Evolutionary conservation across 2,113 vertebrate species (phyloP).

Genomic region (Equus przewalskii): DNA sequence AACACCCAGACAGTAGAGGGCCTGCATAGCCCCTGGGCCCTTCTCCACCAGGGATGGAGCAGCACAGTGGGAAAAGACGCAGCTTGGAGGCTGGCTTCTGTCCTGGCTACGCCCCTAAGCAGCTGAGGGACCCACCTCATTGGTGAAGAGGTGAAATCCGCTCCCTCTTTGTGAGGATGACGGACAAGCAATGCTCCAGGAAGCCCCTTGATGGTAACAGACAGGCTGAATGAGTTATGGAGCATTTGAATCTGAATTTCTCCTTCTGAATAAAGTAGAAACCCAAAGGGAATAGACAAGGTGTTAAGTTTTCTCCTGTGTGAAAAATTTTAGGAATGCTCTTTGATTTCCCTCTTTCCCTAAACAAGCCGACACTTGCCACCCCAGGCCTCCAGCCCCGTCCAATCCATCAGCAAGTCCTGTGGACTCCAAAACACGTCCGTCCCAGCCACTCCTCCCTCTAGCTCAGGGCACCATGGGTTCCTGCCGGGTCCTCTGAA

Average conservation of each 20-base stretch:
- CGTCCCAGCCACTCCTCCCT: rapidly evolving
- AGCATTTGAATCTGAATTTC: neutral
- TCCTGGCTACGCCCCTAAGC: rapidly evolving
- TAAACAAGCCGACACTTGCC: rapidly evolving
- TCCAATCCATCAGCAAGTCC: neutral
- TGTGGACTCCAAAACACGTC: neutral
- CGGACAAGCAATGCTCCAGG: rapidly evolving
- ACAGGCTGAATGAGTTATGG: rapidly evolving
- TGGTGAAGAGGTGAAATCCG: rapidly evolving
- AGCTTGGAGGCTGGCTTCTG: too few relatives aligned
- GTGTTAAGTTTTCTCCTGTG: rapidly evolving
- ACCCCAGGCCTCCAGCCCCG: rapidly evolving
- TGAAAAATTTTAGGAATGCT: neutral
- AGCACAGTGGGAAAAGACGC: too few relatives aligned
- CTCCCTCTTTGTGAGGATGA: rapidly evolving
- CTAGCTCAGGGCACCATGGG: rapidly evolving
- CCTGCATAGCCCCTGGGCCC: neutral
- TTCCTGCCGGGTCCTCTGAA: rapidly evolving
- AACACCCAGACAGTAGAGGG: neutral
- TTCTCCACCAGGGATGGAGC: neutral
- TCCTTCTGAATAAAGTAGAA: neutral
- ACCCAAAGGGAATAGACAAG: neutral
- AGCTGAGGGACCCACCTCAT: rapidly evolving
- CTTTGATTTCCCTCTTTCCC: too few relatives aligned
- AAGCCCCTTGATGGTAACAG: rapidly evolving